Evolutionary conservation across 2,113 vertebrate genomes (phyloP), one percentile per base, ranked within the genome.

Genomic region (Cyanoderma ruficeps): DNA sequence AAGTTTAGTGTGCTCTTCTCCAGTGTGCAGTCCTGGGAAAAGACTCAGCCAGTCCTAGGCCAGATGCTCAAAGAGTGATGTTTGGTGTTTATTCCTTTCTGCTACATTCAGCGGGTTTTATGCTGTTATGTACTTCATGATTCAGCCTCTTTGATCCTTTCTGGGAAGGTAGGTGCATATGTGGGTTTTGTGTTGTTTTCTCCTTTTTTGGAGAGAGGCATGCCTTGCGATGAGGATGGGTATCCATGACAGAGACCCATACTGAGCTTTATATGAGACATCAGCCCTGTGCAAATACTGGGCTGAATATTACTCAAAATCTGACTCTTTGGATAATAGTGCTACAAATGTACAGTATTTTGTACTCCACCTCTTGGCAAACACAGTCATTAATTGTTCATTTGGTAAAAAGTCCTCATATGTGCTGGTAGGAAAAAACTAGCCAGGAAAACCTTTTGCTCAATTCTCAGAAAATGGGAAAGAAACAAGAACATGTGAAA

Each of bases 381-480:
- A 69, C 9, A 18, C 9, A 25, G 7, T 80, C 10, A 7, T 67
- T 78, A 47, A 60, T 71, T 35, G 70, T 41, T 14, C 7, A 15
- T 85, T 91, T 89, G 46, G 59, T 92, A 85, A 87, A 93, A 75
- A 68, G 67, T 37, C 39, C 44, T 71, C 28, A 18, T 61, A 33
- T 70, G 39, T 55, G 9, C 55, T 77, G 70, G 49, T 72, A 79
- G 92, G 74, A 87, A 96, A 94, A 89, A 88, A 59, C 55, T 30
- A 77, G 37, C 22, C 0, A 0, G 17, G 18, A 60, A 87, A 74
- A 41, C 16, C 10, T 72, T 91, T 76, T 79, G 23, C 46, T 93
- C 83, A 46, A 46, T 79, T 53, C n/a, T 79, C 41, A 65, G 41
- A 83, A 87, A 14, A 50, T 13, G 10, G 23, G 50, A 55, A 72